Conservation (phyloP, 2,888 invertebrate species). For the Papilio gigon region DNA sequence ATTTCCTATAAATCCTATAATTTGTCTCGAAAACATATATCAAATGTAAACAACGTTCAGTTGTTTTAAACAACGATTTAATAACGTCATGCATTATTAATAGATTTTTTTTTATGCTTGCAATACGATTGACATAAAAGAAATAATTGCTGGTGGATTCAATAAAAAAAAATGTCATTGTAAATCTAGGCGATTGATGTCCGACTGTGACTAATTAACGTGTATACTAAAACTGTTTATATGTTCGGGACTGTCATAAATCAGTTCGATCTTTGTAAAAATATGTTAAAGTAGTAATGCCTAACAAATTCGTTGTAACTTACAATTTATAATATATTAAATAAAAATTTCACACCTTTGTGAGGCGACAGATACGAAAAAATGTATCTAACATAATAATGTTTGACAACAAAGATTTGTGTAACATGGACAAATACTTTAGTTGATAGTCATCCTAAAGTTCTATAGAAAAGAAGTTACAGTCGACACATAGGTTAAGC, state of each 20-base stretch:
- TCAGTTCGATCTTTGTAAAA: too few species aligned
- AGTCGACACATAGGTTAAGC: not conserved
- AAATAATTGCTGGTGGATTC: not conserved
- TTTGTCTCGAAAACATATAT: slow-evolving; percentile 47
- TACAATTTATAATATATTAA: not conserved
- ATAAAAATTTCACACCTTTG: not conserved
- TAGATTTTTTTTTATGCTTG: slow-evolving; percentile 19
- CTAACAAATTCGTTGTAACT: not conserved
- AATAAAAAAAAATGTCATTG: not conserved
- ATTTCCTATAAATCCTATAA: slow-evolving; percentile 59
- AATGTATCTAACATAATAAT: not conserved
- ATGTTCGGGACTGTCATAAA: too few species aligned
- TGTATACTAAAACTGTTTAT: too few species aligned
- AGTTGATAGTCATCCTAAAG: not conserved
- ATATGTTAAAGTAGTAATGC: too few species aligned
- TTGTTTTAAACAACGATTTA: slow-evolving; percentile 29
- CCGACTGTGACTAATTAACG: not conserved
- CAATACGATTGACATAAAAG: not conserved
- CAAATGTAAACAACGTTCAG: slow-evolving; percentile 28
- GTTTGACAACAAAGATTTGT: not conserved
- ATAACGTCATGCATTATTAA: slow-evolving; percentile 24
- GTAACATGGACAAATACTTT: not conserved
- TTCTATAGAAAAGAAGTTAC: not conserved
- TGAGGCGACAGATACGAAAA: slow-evolving; percentile 1
- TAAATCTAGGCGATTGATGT: not conserved